Conservation (phyloP, 2,888 invertebrate species). For the Sphaerophoria taeniata region DNA sequence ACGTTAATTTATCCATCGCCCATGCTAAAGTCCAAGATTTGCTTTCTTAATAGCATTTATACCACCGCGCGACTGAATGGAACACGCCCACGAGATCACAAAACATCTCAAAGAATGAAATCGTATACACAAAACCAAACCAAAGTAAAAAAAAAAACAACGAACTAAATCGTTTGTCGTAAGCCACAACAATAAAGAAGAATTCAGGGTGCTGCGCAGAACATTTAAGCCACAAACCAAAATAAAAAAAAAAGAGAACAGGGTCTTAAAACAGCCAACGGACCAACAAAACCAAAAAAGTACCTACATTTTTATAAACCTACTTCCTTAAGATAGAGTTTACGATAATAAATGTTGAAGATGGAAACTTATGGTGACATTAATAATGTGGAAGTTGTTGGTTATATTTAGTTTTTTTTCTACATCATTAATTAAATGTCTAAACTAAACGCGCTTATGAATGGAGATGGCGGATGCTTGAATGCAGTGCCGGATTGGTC, state of each 20-base stretch:
- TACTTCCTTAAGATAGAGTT: conserved; percentile 24
- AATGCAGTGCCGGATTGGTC: conserved; percentile 3
- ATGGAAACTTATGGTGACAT: conserved; percentile 70
- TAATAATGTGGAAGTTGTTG: conserved; percentile 49
- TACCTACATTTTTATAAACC: conserved; percentile 3
- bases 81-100: conserved; percentile 62
- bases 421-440: conserved; percentile 69
- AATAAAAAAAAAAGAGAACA: background rate
- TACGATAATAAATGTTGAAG: conserved; percentile 17
- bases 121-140: conserved; percentile 26
- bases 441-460: conserved; percentile 62
- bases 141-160: conserved; percentile 17
- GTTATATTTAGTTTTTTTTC: conserved; percentile 23
- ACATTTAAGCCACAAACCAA: conserved; percentile 20
- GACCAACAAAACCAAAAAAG: conserved; percentile 15
- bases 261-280: background rate
- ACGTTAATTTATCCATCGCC: conserved; percentile 70
- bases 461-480: conserved; percentile 53
- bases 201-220: conserved; percentile 55
- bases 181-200: conserved; percentile 45
- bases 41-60: conserved; percentile 53
- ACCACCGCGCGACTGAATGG: conserved; percentile 40
- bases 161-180: conserved; percentile 31
- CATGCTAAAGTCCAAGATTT: conserved; percentile 65
- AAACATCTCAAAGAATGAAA: conserved; percentile 34